Conservation (phyloP, 2,113 vertebrate species). For the Paraplagusia blochii region DNA sequence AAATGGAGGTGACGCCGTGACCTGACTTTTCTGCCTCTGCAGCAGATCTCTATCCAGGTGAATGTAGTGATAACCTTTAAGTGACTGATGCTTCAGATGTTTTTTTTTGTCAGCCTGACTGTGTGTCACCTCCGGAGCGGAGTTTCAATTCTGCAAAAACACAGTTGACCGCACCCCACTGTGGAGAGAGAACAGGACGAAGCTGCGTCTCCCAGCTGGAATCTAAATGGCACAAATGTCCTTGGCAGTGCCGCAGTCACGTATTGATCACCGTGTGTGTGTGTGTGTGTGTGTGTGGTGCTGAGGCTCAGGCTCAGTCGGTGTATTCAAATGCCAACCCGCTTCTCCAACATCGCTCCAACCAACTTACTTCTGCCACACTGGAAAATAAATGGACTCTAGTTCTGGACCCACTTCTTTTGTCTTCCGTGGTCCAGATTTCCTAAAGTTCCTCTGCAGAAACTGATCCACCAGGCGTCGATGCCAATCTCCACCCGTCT, state of each 20-base stretch:
- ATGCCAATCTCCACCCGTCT: no score
- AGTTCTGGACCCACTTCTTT: no score
- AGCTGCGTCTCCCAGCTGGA: constrained; percentile 32
- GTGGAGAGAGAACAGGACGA: constrained; percentile 18
- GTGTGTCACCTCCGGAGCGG: constrained; percentile 36
- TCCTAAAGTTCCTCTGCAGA: no score
- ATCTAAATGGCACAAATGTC: constrained; percentile 65
- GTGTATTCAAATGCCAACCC: constrained; percentile 69
- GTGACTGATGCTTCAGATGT: constrained; percentile 12
- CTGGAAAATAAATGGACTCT: constrained; percentile 36
- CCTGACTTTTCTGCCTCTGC: constrained; percentile 20
- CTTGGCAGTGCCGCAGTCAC: constrained; percentile 65
- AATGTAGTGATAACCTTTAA: constrained; percentile 51
- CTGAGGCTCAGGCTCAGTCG: constrained; percentile 53
- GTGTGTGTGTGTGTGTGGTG: constrained; percentile 44
- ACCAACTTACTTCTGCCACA: constrained; percentile 51
- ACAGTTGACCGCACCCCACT: constrained; percentile 1
- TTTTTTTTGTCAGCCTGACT: constrained; percentile 35
- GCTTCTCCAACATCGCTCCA: constrained; percentile 44
- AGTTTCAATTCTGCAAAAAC: constrained; percentile 42
- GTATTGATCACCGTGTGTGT: constrained; percentile 64
- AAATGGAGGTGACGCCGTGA: not conserved
- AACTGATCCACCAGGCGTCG: no score
- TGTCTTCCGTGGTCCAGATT: no score
- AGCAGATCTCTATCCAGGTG: constrained; percentile 32